These are phyloP conservation scores for Microdon myrmicae DNA, from an alignment of 2,888 invertebrate genomes.

Conservation along the genomic window DNA sequence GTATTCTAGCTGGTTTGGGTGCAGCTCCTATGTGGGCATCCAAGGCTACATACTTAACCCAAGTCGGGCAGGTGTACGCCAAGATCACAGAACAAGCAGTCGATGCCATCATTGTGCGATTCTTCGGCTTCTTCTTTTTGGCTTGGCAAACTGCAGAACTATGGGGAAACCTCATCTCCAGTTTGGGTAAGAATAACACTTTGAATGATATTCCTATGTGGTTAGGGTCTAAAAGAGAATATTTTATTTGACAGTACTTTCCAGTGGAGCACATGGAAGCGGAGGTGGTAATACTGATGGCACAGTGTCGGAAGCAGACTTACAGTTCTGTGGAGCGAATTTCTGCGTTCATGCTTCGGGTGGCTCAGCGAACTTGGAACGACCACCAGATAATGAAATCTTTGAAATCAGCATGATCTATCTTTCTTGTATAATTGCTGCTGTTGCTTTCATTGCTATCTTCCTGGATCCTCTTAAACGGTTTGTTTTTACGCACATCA, in stretches of 20 bases:
- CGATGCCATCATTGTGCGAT: conserved; percentile 92
- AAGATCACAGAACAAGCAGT: conserved; percentile 86
- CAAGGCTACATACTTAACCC: conserved; percentile 96
- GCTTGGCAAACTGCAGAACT: conserved; percentile 97
- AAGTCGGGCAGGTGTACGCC: conserved; percentile 91
- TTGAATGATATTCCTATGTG: background rate
- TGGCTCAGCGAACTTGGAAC: conserved; percentile 79
- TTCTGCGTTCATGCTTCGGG: conserved; percentile 81
- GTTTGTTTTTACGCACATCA: conserved; percentile 68
- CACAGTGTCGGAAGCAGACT: conserved; percentile 67
- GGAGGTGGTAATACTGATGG: conserved; percentile 66
- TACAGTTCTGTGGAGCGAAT: conserved; percentile 80
- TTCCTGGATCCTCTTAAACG: conserved; percentile 91
- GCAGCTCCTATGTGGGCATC: conserved; percentile 99
- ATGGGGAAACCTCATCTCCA: conserved; percentile 97
- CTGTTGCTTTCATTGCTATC: conserved; percentile 85
- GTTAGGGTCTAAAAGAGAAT: conserved; percentile 3
- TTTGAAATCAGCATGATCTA: conserved; percentile 91
- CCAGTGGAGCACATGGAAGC: conserved; percentile 77
- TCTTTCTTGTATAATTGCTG: conserved; percentile 84
- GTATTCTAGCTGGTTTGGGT: conserved; percentile 91
- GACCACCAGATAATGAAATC: conserved; percentile 86
- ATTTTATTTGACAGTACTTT: conserved; percentile 69
- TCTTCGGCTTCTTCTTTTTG: conserved; percentile 99
- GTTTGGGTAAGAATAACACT: conserved; percentile 68